Base-by-base conservation (phyloP, 2,797 vertebrate genomes). In the Octomys mimax region DNA sequence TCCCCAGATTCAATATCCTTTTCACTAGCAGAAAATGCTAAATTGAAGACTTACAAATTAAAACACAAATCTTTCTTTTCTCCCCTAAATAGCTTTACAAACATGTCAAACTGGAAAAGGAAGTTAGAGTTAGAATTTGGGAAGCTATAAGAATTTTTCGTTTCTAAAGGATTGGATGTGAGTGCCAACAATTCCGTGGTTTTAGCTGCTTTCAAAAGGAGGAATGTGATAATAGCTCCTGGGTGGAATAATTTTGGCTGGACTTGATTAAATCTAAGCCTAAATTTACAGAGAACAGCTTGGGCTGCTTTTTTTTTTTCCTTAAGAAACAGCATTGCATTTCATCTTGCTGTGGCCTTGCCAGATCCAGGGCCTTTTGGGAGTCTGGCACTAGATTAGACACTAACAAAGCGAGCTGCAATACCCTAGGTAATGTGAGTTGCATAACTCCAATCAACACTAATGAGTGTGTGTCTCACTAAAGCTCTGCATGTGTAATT, bases 211-310 rank as follows among this genome's bases (percentile, higher is more conserved):
- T 94, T 96, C 93, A 89, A 93, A 95, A 92, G 79, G 64, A 97
- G 71, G 95, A 94, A 97, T 96, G 96, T 95, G 96, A 95, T 98
- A 88, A 97, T 93, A 93, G 92, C 93, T 97, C 95, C 96, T 97
- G 96, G 78, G 96, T 97, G 93, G 93, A 94, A 96, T 94, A 86
- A 94, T 96, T 96, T 94, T 96, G 96, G 96, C 96, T 95, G 86
- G 93, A 96, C 87, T 97, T 93, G 94, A 97, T 96, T 97, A 97
- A 97, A 97, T 82, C 95, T 94, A 93, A 93, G 96, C 80, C 94
- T 96, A 87, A 96, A 81, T 59, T 93, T 93, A 91, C 26, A 83
- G 84, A 96, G 80, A 97, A 94, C 95, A 96, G 92, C 95, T 94
- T 96, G 89, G 91, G 59, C 82, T 87, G 52, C 31, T 4, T 82